Base-by-base conservation (phyloP, 1,140 invertebrate genomes). In the Berghia stephanieae region DNA sequence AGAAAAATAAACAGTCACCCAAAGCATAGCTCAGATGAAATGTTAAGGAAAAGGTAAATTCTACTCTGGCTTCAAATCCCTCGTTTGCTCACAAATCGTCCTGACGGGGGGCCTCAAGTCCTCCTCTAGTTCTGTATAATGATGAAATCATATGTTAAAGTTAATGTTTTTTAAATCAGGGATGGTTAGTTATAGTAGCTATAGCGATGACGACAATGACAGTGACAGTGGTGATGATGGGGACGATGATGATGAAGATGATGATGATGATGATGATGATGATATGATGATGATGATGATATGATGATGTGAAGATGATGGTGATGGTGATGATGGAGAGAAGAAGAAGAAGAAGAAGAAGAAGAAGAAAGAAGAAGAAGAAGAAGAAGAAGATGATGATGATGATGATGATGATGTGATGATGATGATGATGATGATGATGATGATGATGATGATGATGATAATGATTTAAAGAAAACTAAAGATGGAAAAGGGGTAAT, bases 41-140 rank as follows among this genome's bases (percentile, higher is more conserved):
- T n/a, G n/a, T n/a, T n/a, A n/a, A n/a, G n/a, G n/a, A n/a, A n/a
- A n/a, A n/a, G n/a, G n/a, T n/a, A n/a, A n/a, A 8, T 67, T 80
- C 80, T 80, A 86, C 85, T 31, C 76, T 76, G 55, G 85, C 84
- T 40, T 79, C 63, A 1, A 40, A 73, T 84, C 87, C 86, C 46
- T 86, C 83, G 27, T 80, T 27, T 78, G 78, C 66, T 88, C 86
- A 69, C 79, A 74, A 13, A 88, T 84, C 27, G 83, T 84, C 63
- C 85, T 81, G 34, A 88, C 85, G 52, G 84, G 84, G 67, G 80
- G 27, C 52, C 86, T 84, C 44, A 88, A 77, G 57, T 87, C 85
- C 78, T 88, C 86, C 24, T 86, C 84, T 16, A 82, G n/a, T 36
- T 81, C 80, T 81, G 68, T 3, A 72, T n/a, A 46, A 52, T 8